A percentile compares a stretch with the other conserved stretches of the same genome.
Evolutionary conservation across 2,113 vertebrate genomes (phyloP).

Genomic region (Peromyscus maniculatus): DNA sequence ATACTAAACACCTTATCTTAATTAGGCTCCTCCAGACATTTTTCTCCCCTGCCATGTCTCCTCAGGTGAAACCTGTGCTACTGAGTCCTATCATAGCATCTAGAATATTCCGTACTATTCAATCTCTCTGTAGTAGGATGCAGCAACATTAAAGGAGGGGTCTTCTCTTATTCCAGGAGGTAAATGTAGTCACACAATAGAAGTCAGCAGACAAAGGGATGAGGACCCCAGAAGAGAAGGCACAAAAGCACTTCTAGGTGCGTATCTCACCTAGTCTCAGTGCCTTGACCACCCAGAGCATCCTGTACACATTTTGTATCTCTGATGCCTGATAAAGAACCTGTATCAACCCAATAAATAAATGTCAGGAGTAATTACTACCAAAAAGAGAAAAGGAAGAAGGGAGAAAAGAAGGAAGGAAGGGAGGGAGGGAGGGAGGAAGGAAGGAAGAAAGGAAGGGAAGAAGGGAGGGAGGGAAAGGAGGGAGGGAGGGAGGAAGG

Average conservation of each 20-base stretch:
- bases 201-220: not conserved
- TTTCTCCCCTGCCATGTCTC: not conserved
- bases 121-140: not conserved
- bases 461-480: not conserved
- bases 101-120: not conserved
- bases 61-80: not conserved
- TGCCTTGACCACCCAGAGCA: not conserved
- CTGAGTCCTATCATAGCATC: not conserved
- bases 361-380: not conserved
- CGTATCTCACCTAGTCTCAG: not conserved
- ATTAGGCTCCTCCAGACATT: not conserved
- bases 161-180: conserved; percentile 5
- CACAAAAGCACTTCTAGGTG: not conserved
- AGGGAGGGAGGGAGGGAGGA: not conserved
- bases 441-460: not conserved
- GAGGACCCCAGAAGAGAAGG: not conserved
- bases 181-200: conserved; percentile 18
- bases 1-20: not conserved
- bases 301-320: not conserved
- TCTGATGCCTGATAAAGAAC: not conserved
- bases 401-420: not conserved
- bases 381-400: not conserved
- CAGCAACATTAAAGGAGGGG: not conserved
- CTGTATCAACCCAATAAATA: not conserved
- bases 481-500: no score